Percentiles rank a stretch among this genome's conserved stretches.
Conservation (phyloP, 2,888 invertebrate genomes). For the Drosophila mercatorum region DNA sequence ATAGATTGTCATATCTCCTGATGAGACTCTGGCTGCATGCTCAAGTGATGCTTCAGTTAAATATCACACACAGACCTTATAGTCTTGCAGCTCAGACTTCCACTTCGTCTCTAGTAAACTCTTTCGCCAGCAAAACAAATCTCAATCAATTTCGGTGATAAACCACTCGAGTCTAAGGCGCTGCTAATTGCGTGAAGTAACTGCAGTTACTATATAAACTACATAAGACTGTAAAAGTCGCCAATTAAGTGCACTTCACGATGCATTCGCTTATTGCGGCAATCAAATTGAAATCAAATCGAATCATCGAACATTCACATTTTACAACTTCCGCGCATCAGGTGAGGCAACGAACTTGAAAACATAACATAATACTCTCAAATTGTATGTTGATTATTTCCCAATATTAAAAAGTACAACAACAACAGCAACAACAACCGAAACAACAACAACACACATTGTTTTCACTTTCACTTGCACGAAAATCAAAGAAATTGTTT, state of each 20-base stretch:
- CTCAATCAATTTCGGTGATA: background rate
- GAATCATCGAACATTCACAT: conserved; percentile 40
- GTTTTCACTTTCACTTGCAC: conserved; percentile 64
- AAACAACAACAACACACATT: background rate
- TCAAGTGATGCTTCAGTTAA: background rate
- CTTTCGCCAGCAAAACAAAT: background rate
- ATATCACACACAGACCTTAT: no score
- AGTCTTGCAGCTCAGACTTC: no score
- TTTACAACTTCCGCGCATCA: conserved; percentile 51
- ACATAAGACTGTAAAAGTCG: background rate
- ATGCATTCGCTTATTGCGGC: conserved; percentile 21
- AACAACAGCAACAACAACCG: background rate
- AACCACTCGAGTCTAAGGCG: background rate
- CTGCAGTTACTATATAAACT: background rate
- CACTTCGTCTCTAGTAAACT: no score
- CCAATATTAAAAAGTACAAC: conserved; percentile 12
- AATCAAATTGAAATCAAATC: conserved; percentile 40
- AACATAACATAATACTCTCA: conserved; percentile 30
- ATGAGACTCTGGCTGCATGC: background rate
- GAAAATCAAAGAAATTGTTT: conserved; percentile 45
- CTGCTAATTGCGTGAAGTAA: background rate
- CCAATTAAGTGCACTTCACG: conserved; percentile 34
- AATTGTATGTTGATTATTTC: conserved; percentile 46
- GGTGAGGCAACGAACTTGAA: conserved; percentile 62
- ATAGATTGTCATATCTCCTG: no score